Evolutionary conservation across 2,888 invertebrate species (phyloP).

Genomic region (Nephrotoma appendiculata): DNA sequence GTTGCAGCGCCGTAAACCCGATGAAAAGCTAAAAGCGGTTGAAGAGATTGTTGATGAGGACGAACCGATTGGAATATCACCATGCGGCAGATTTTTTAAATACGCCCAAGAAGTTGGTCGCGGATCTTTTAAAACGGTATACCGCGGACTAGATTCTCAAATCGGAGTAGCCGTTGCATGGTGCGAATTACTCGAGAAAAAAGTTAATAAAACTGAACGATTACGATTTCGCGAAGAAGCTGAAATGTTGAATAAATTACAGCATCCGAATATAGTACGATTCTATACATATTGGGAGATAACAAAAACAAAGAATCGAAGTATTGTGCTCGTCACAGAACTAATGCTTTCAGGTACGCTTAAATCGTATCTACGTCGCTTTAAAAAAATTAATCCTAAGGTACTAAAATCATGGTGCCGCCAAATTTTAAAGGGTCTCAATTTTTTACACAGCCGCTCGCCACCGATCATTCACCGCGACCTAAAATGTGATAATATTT

Average conservation of each 20-base stretch:
- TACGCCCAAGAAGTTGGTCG: conserved; percentile 97
- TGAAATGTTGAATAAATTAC: conserved; percentile 97
- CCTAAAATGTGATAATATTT: conserved; percentile 99
- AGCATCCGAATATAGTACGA: conserved; percentile 94
- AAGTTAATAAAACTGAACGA: conserved; percentile 89
- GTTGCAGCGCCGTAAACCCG: conserved; percentile 25
- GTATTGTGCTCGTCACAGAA: conserved; percentile 97
- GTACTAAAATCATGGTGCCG: conserved; percentile 98
- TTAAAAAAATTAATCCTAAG: conserved; percentile 96
- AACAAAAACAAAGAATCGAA: conserved; percentile 79
- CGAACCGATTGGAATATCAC: conserved; percentile 83
- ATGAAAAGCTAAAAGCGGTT: conserved; percentile 27
- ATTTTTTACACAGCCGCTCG: conserved; percentile 90
- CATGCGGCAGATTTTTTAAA: conserved; percentile 93
- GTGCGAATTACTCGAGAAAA: conserved; percentile 98
- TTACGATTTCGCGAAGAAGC: conserved; percentile 93
- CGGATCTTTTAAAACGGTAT: conserved; percentile 98
- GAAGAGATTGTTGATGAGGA: conserved; percentile 69
- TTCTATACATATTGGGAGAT: conserved; percentile 99
- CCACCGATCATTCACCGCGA: conserved; percentile 92
- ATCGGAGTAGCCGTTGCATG: conserved; percentile 98
- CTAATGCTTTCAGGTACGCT: conserved; percentile 98
- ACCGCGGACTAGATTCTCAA: conserved; percentile 93
- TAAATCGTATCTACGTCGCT: conserved; percentile 91
- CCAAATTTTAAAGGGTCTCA: conserved; percentile 93